These are phyloP conservation scores for Saturnia japonica DNA, from an alignment of 2,888 invertebrate genomes.

Conservation along the genomic window DNA sequence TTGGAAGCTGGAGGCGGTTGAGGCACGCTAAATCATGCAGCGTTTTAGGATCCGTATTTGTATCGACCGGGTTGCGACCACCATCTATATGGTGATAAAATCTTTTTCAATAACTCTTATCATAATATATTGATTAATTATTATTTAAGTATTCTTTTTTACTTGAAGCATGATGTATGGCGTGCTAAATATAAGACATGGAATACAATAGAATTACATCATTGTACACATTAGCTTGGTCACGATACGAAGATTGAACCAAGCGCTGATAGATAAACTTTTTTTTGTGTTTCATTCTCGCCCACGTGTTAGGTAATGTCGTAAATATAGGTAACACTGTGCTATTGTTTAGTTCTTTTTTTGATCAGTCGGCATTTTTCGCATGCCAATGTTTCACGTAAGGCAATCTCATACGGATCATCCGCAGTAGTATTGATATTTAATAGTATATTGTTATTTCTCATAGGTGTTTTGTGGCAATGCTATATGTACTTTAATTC, in stretches of 20 bases:
- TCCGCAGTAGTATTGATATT: not conserved
- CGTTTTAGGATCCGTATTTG: no score
- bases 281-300: not conserved
- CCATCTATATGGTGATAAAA: no score
- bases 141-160: not conserved
- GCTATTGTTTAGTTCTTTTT: not conserved
- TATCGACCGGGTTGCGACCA: no score
- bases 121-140: no score
- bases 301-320: constrained; percentile 1
- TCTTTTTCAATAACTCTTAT: no score
- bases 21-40: no score
- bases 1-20: no score
- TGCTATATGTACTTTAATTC: no score
- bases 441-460: no score
- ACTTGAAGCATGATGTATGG: not conserved
- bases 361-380: not conserved
- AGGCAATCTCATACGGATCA: not conserved
- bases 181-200: not conserved
- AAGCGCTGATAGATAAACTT: not conserved
- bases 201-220: constrained; percentile 6
- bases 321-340: not conserved
- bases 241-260: constrained; percentile 6
- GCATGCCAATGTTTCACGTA: not conserved
- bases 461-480: no score
- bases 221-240: not conserved